A percentile compares a stretch with the other conserved stretches of the same genome.
These are phyloP conservation scores for Zoanthus sociatus DNA, from an alignment of 92 coral and sea anemone genomes.

Conservation along the genomic window DNA sequence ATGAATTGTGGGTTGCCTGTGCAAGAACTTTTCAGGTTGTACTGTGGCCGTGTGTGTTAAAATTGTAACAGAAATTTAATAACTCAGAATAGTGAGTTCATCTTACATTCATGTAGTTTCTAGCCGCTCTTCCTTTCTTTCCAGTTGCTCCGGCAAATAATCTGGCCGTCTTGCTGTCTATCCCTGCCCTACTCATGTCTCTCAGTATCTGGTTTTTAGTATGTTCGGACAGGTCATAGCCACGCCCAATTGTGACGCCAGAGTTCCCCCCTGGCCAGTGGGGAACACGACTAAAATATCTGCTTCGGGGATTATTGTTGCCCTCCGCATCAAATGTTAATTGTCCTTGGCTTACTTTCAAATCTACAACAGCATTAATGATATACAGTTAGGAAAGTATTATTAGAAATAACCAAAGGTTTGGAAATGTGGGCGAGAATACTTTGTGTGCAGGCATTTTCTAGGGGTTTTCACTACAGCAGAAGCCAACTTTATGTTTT, in stretches of 20 bases:
- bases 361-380: not conserved
- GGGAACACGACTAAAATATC: conserved; percentile 52
- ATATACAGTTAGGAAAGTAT: not conserved
- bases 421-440: no score
- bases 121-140: conserved; percentile 29
- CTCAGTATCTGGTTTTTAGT: not conserved
- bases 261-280: conserved; percentile 40
- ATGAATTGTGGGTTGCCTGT: not conserved
- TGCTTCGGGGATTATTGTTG: conserved; percentile 31
- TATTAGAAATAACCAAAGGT: not conserved
- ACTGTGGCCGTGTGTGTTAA: not conserved
- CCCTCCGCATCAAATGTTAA: conserved; percentile 56
- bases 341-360: conserved; percentile 39
- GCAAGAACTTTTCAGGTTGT: not conserved
- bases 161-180: conserved; percentile 8
- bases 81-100: not conserved
- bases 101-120: conserved; percentile 27
- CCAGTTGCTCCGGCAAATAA: conserved; percentile 29
- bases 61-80: not conserved
- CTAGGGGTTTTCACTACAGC: no score
- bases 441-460: no score
- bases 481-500: no score
- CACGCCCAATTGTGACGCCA: conserved; percentile 53
- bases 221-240: conserved; percentile 44
- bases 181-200: conserved; percentile 26